Evolutionary conservation across 2,888 invertebrate species (phyloP).

Genomic region (Hofmannophila pseudospretella): DNA sequence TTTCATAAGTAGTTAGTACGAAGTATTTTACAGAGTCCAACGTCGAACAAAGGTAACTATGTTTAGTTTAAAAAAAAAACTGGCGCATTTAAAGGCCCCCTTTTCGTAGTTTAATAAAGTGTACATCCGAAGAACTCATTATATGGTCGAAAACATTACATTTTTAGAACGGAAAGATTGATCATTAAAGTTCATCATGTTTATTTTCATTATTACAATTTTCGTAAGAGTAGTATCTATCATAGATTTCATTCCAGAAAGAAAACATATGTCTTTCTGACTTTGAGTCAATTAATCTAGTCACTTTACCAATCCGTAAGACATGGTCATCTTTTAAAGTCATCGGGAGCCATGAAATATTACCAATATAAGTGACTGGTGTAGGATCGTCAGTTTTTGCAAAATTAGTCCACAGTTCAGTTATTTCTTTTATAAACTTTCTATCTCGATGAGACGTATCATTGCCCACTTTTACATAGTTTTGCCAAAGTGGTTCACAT

Average conservation of each 20-base stretch:
- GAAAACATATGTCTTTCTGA: constrained; percentile 40
- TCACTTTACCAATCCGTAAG: constrained; percentile 38
- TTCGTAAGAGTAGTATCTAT: constrained; percentile 37
- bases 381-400: constrained; percentile 62
- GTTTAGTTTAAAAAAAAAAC: too few relatives aligned
- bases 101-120: too few relatives aligned
- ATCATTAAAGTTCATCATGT: constrained; percentile 56
- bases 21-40: too few relatives aligned
- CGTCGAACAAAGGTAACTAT: too few relatives aligned
- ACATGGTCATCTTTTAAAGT: constrained; percentile 36
- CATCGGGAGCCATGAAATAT: constrained; percentile 47
- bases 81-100: too few relatives aligned
- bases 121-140: too few relatives aligned
- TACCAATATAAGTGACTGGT: constrained; percentile 24
- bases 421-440: constrained; percentile 50
- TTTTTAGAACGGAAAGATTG: too few relatives aligned
- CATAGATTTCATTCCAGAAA: constrained; percentile 58
- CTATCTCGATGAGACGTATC: constrained; percentile 39
- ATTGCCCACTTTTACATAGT: constrained; percentile 41
- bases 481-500: constrained; percentile 60
- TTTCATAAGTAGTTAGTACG: too few relatives aligned
- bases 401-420: constrained; percentile 70
- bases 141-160: too few relatives aligned
- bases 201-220: constrained; percentile 25
- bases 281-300: constrained; percentile 31